Base-by-base conservation (phyloP, 2,888 invertebrate genomes). In the Drepanosiphum platanoidis region DNA sequence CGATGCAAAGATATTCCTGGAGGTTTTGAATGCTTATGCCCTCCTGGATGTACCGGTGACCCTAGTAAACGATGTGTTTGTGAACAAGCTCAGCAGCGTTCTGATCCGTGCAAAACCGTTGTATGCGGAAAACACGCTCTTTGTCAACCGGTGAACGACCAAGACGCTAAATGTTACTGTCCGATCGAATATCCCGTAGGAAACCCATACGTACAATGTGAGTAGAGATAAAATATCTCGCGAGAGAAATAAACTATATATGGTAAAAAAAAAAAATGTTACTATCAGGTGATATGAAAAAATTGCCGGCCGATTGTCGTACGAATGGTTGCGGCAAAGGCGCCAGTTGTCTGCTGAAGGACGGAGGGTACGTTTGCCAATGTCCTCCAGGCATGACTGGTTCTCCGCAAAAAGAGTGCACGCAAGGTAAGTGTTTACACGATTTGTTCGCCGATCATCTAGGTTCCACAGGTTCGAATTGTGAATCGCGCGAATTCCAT, bases 121-220 rank as follows among this genome's bases (percentile, higher is more conserved):
- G 91, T 93, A 61, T 97, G 97, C 89, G 97, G 97, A 30, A 91
- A 92, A 58, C 95, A 96, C 89, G 96, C 97, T 3, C 93, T 93
- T 81, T 97, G 97, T 89, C 92, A 93, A 87, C 93, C 95, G 68
- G 91, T 92, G 75, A 91, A 92, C 87, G 92, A 92, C 70, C 91
- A 92, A 87, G 92, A 93, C 88, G 87, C 89, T 4, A 93, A 95
- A 89, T 97, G 97, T 89, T 95, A 94, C 89, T 97, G 97, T 89
- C 96, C 96, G 78, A 91, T 93, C 58, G 93, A 93, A 89, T 94
- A 92, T 90, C 96, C 96, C 75, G 92, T 93, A 87, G 97, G 96
- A 86, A 95, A 97, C 91, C 95, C 96, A 34, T 93, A 94, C 89
- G 93, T 94, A 88, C 94, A 95, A 92, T 96, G 96, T 96, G 91